Evolutionary conservation across 2,888 invertebrate genomes (phyloP), one percentile per base, ranked within the genome.

Genomic region (Pristionchus fissidentatus): DNA sequence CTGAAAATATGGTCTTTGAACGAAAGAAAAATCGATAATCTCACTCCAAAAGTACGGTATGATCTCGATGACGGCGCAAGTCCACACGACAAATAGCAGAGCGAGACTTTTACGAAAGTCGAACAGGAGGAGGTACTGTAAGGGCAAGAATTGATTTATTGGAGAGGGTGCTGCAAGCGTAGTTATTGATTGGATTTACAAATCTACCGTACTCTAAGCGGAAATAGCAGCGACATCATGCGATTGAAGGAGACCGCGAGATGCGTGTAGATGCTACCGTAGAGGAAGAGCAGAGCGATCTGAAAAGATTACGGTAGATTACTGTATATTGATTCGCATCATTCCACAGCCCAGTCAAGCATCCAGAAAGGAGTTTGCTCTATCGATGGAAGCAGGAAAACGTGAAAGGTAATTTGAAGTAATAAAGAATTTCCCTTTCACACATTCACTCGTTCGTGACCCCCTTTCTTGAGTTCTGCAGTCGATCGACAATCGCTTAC

Each of bases 41-140:
- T 70, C n/a, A 77, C 75, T 77, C 75, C 75, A 77, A 22, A 77
- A 77, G 10, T 77, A 77, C 22, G 75, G 75, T 26, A 49, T 32
- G 49, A 77, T 77, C 29, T 77, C 75, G 7, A 77, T 77, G 75
- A 77, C 29, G 29, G 75, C 75, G 22, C 49, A 49, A 7, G 32
- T 49, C 75, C 75, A 77, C 29, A 77, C 75, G 0, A 77, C 75
- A 7, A 46, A n/a, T 1, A 77, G 49, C 35, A 77, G 41, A 13
- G 75, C 75, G 1, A 22, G 3, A 8, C 49, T 32, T 41, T 77
- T 77, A 26, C 75, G 75, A 10, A 49, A 4, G 32, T 77, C 49
- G 75, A 77, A 77, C 75, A 77, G 46, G 29, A 77, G n/a, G 7
- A 77, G 10, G 49, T 77, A 77, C 75, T 77, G 49, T 77, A 77